phyloP scores from a whole-genome alignment of 2,888 invertebrate species.

The Caenorhabditis sulstoni region DNA sequence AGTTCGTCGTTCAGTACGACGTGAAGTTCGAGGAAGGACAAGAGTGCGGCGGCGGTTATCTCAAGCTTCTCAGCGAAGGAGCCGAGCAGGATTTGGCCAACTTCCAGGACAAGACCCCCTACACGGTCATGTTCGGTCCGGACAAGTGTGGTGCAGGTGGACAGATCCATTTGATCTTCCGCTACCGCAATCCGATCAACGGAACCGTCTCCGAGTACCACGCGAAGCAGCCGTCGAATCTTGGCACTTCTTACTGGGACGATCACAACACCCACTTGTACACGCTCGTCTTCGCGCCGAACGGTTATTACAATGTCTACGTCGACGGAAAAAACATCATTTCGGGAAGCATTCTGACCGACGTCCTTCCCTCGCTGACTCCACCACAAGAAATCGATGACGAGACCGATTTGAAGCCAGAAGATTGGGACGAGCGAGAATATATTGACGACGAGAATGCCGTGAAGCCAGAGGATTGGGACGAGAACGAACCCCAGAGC shows the following conservation, averaged over 20 bases:
- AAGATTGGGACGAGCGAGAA: conserved; percentile 92
- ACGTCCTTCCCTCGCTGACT: conserved; percentile 88
- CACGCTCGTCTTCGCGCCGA: conserved; percentile 87
- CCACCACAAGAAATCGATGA: conserved; percentile 95
- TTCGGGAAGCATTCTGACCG: conserved; percentile 74
- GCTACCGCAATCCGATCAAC: conserved; percentile 94
- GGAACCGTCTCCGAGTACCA: conserved; percentile 91
- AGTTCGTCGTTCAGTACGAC: conserved; percentile 89
- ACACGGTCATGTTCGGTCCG: conserved; percentile 99
- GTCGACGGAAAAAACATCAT: conserved; percentile 86
- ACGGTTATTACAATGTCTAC: conserved; percentile 88
- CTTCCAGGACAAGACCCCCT: conserved; percentile 91
- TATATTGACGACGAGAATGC: conserved; percentile 82
- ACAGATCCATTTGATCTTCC: conserved; percentile 93
- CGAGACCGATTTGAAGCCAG: conserved; percentile 88
- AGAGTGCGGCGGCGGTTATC: conserved; percentile 98
- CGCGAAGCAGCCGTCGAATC: conserved; percentile 88
- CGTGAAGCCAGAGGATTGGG: conserved; percentile 93
- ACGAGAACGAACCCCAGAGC: conserved; percentile 89
- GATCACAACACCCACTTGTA: conserved; percentile 94
- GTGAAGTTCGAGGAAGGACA: conserved; percentile 92
- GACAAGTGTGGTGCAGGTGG: conserved; percentile 98
- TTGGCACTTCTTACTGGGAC: conserved; percentile 85
- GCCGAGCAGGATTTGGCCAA: conserved; percentile 81
- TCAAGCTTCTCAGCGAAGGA: conserved; percentile 91